A percentile compares a stretch with the other conserved stretches of the same genome.
phyloP scores from a whole-genome alignment of 2,888 invertebrate species.

The Melinaea marsaeus region DNA sequence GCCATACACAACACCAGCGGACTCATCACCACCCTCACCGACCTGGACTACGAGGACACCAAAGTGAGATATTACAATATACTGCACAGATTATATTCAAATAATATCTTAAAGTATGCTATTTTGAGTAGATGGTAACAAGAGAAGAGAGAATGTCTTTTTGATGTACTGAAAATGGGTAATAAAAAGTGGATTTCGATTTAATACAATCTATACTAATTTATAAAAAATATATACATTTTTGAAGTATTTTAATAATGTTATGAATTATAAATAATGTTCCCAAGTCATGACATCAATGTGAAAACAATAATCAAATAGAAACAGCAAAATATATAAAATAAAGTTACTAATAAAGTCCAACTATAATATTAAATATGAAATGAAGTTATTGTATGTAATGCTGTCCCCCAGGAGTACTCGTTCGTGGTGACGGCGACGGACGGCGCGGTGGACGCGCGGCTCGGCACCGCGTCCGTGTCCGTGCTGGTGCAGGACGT shows the following conservation, averaged over 20 bases:
- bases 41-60: slow-evolving; percentile 89
- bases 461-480: slow-evolving; percentile 91
- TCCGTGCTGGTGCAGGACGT: slow-evolving; percentile 88
- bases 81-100: too few species aligned
- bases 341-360: too few species aligned
- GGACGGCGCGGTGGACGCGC: slow-evolving; percentile 90
- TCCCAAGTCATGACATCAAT: too few species aligned
- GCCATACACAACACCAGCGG: slow-evolving; percentile 87
- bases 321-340: too few species aligned
- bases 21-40: slow-evolving; percentile 84
- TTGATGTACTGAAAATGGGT: too few species aligned
- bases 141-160: too few species aligned
- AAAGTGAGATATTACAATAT: slow-evolving; percentile 70
- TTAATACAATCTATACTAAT: too few species aligned
- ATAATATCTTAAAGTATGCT: too few species aligned
- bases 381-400: neutral
- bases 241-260: slow-evolving; percentile 1
- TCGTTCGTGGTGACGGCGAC: slow-evolving; percentile 92
- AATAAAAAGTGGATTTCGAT: too few species aligned
- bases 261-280: neutral
- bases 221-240: too few species aligned
- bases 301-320: too few species aligned
- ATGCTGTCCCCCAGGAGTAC: slow-evolving; percentile 77
- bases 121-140: too few species aligned
- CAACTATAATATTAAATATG: neutral